Evolutionary conservation across 2,888 invertebrate species (phyloP), one percentile per base, ranked within the genome.

Genomic region (Congeria kusceri): DNA sequence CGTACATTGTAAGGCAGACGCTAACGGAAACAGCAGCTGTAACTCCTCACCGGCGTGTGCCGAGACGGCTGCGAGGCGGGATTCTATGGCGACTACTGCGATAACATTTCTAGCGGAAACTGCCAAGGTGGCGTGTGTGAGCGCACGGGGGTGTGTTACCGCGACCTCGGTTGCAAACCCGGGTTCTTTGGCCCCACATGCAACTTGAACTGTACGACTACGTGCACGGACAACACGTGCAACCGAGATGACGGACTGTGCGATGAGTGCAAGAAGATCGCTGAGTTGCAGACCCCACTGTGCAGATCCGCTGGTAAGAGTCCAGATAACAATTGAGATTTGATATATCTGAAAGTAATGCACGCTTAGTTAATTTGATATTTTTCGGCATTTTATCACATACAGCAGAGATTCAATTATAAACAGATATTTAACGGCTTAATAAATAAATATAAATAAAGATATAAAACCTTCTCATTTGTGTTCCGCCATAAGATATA

Each of bases 281-380:
- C 61, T 0, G 29, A 44, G 0, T 27, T 28, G 7, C 65, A 32
- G 29, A 29, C 49, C 2, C 70, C 58, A 1, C 32, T 64, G 3
- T 77, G 77, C 56, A 46, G 70, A 58, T 47, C 49, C 13, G 77
- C 77, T 56, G 63, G 75, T 73, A 72, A 18, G 59, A 61, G 20
- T 4, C 15, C 25, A 15, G 56, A 32, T 20, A 20, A 32, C 18
- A 23, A n/a, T 18, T 29, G 28, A 13, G 65, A 11, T 64, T 58
- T 20, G 27, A 58, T 5, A 20, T 32, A 9, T 61, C 15, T n/a
- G 3, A 29, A 32, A 18, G 3, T 28, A 27, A n/a, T 32, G 5
- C n/a, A 29, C 39, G 39, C 39, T 39, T 39, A 61, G 39, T n/a
- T 15, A 13, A 3, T 39, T 5, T 5, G 9, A 5, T 1, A 39